phyloP scores from a whole-genome alignment of 2,888 invertebrate genomes.

The Drosophila acutilabella region DNA sequence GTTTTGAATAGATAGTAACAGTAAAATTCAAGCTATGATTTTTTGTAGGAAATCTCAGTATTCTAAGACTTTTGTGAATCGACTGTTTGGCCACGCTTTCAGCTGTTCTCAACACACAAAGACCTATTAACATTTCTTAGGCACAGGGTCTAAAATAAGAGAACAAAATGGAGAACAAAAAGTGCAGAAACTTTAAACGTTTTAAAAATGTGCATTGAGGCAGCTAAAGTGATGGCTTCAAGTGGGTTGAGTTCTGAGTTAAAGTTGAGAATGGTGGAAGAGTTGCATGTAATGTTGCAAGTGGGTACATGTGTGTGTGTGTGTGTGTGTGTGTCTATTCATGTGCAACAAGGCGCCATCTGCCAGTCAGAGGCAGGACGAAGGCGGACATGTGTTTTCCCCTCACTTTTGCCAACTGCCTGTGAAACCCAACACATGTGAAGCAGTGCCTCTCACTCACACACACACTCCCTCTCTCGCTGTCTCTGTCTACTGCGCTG shows the following conservation, averaged over 20 bases:
- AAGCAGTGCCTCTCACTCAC: slow-evolving; percentile 27
- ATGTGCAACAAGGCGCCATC: slow-evolving; percentile 74
- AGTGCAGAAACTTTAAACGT: slow-evolving; percentile 47
- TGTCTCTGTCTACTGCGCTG: slow-evolving; percentile 29
- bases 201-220: slow-evolving; percentile 50
- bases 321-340: slow-evolving; percentile 61
- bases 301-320: slow-evolving; percentile 15
- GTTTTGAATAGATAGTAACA: no score
- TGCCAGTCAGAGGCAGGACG: slow-evolving; percentile 40
- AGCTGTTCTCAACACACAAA: no score
- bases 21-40: no score
- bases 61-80: no score
- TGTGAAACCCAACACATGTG: slow-evolving; percentile 57
- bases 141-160: no score
- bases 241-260: slow-evolving; percentile 1
- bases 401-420: slow-evolving; percentile 37
- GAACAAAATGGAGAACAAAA: slow-evolving; percentile 4
- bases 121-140: no score
- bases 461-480: slow-evolving; percentile 1
- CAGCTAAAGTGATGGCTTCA: slow-evolving; percentile 31
- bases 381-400: slow-evolving; percentile 54
- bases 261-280: neutral
- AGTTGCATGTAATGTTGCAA: slow-evolving; percentile 29
- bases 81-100: no score
- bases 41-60: no score